Base-by-base conservation (phyloP, 2,113 vertebrate species). In the Hippoglossus stenolepis region DNA sequence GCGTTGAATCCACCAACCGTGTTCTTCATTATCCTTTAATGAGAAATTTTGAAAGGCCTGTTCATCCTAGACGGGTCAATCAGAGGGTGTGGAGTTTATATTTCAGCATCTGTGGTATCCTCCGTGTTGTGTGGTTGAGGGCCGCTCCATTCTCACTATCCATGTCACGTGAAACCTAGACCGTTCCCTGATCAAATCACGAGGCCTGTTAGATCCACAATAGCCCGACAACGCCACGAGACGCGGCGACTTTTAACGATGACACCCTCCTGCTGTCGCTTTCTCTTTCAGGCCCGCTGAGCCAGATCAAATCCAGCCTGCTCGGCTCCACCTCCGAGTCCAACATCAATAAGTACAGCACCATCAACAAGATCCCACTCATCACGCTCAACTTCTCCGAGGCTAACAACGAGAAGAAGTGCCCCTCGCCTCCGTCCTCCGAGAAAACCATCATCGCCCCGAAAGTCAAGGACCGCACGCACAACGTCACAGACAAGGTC, bases 391-490 rank as follows among this genome's bases (percentile, higher is more conserved):
- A 99, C 93, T 99, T 99, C 95, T 98, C 98, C 8, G 98, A 99
- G 89, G 93, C 95, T 91, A 98, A 96, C 95, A 95, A 93, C 71
- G 97, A 99, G 84, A 99, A 97, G 94, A 97, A 97, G 88, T 96
- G 95, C 61, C 94, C 96, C 75, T 98, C 98, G 13, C 95, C 97
- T 45, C 96, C 97, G 18, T 97, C 97, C 71, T 99, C 98, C 0
- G 98, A 99, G 90, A 98, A 99, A 94, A 96, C 97, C 87, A 98
- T 99, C 87, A 98, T 99, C 81, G 97, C 98, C n/a, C 96, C 97
- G 49, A 99, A 98, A 83, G 97, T 99, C 91, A 99, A 99, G 91
- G 97, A 99, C 74, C 95, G 97, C 85, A 97, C 97, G 20, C 98
- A 99, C 93, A 97, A 98, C 35, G 98, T 99, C 83, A 99, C 98